Base-by-base conservation (phyloP, 2,113 vertebrate genomes). In the Tragulus kanchil region DNA sequence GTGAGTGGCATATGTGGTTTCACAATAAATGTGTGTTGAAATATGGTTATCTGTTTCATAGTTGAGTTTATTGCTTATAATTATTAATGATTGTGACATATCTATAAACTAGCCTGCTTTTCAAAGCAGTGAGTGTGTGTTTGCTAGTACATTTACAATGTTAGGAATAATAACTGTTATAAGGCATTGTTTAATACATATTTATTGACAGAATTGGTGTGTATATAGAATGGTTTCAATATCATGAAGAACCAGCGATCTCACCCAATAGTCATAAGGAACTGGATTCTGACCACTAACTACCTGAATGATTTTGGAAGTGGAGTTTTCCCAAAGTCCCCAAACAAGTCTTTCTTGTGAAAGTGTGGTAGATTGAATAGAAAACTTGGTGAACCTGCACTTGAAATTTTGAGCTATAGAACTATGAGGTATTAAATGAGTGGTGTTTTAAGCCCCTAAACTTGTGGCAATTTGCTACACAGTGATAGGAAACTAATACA, bases 51-150 rank as follows among this genome's bases (percentile, higher is more conserved):
- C 5, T 42, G 14, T 61, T 86, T 89, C 89, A 73, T 16, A 36
- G 82, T 25, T 78, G 9, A 71, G 19, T 61, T 65, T 91, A 64
- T 42, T 59, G 8, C 16, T 71, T 50, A 10, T 23, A 45, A 36
- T 69, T 85, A 67, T 77, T 81, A 23, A 23, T 42, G 21, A 73
- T 62, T 83, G 4, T 78, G 14, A 58, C 28, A 7, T 83, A 89
- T 78, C 31, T 90, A 13, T 79, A 85, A 96, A 85, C 25, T n/a
- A n/a, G 36, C 21, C 17, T 59, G 31, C n/a, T 12, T 73, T 92
- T 75, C 6, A 52, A 85, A 87, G 42, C 31, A 87, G 31, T 71
- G 2, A 36, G 2, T 10, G 6, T 61, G 5, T 42, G 17, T 54
- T 50, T 79, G 13, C 7, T 77, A 48, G 14, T 31, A 7, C 5